phyloP scores from a whole-genome alignment of 2,113 vertebrate genomes.

The Sporophila hypoxantha region DNA sequence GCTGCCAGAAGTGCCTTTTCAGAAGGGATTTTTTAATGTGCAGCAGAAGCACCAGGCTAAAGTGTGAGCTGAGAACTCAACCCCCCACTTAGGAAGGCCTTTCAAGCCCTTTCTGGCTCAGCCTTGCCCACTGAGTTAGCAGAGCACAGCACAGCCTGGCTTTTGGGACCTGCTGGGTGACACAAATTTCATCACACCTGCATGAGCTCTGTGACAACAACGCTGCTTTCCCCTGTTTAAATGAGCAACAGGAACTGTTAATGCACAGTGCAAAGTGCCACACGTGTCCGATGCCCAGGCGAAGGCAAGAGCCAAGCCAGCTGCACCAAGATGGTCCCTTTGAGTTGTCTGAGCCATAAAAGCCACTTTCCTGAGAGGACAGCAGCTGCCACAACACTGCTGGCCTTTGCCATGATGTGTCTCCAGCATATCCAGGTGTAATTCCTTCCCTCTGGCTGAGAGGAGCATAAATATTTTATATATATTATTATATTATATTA shows the following conservation, averaged over 20 bases:
- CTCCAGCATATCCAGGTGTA: background rate
- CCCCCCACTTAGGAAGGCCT: background rate
- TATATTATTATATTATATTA: too few species aligned
- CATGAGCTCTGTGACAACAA: background rate
- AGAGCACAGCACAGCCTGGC: background rate
- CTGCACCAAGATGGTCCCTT: background rate
- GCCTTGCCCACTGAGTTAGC: background rate
- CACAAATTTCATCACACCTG: accelerated
- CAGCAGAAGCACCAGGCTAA: background rate
- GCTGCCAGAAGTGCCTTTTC: background rate
- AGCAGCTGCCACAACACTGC: background rate
- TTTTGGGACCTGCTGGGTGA: background rate
- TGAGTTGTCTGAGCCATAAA: background rate
- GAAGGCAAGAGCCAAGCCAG: background rate
- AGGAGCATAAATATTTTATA: too few species aligned
- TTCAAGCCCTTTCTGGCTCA: background rate
- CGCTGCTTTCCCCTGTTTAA: background rate
- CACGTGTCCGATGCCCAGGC: accelerated
- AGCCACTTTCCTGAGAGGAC: background rate
- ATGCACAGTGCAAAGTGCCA: background rate
- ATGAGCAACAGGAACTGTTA: background rate
- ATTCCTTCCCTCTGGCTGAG: background rate
- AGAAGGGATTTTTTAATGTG: background rate
- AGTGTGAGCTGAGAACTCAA: background rate
- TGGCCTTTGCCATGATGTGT: background rate